Conservation (phyloP, 2,888 invertebrate species). For the Amaurobius ferox region DNA sequence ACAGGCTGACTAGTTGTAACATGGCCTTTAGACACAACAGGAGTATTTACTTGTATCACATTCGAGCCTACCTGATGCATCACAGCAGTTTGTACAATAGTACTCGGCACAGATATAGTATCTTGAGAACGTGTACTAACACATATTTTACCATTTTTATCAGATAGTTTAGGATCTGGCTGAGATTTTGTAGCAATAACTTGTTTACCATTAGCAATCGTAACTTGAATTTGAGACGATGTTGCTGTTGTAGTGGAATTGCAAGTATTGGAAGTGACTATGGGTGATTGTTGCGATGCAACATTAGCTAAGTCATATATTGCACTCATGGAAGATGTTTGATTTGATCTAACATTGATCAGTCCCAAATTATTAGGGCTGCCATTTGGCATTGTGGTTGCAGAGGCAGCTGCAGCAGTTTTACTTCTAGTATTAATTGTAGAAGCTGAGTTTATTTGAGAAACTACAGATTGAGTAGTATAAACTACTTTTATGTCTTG, state of each 20-base stretch:
- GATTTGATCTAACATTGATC: conserved; percentile 45
- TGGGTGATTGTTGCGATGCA: conserved; percentile 76
- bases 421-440: conserved; percentile 64
- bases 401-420: conserved; percentile 48
- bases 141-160: conserved; percentile 29
- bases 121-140: conserved; percentile 16
- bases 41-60: conserved; percentile 48
- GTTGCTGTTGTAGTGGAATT: conserved; percentile 38
- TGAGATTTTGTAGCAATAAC: conserved; percentile 13
- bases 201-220: conserved; percentile 58
- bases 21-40: conserved; percentile 41
- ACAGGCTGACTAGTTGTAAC: conserved; percentile 59
- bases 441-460: conserved; percentile 31
- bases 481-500: conserved; percentile 55
- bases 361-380: conserved; percentile 30
- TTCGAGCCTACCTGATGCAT: conserved; percentile 29
- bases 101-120: conserved; percentile 12
- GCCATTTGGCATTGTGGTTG: conserved; percentile 54
- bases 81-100: conserved; percentile 34
- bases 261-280: conserved; percentile 74
- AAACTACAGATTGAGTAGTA: conserved; percentile 33
- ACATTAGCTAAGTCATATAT: conserved; percentile 76
- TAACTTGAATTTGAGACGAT: conserved; percentile 46
- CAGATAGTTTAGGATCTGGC: conserved; percentile 37
- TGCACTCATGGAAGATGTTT: conserved; percentile 73